Evolutionary conservation across 2,797 vertebrate species (phyloP).

Genomic region (Monodelphis domestica): DNA sequence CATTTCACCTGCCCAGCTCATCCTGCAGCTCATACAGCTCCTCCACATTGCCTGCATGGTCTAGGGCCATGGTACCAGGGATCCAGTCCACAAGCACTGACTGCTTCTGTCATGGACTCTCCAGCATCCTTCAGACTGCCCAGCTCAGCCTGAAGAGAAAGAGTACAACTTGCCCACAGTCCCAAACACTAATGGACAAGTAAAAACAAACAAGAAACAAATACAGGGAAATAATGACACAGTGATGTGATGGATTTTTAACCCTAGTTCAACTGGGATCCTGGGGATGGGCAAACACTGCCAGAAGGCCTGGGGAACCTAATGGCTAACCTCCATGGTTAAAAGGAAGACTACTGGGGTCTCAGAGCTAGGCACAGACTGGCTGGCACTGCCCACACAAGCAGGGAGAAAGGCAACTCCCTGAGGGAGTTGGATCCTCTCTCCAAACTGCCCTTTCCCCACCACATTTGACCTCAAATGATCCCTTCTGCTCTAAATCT

Average conservation of each 20-base stretch:
- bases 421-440: background rate
- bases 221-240: background rate
- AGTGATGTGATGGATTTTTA: background rate
- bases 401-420: background rate
- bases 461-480: background rate
- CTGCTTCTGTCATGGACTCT: slow-evolving; percentile 26
- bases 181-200: background rate
- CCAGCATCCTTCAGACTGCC: slow-evolving; percentile 2
- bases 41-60: slow-evolving; percentile 87
- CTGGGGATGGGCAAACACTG: background rate
- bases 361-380: background rate
- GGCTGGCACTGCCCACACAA: background rate
- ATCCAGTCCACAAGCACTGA: slow-evolving; percentile 4
- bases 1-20: slow-evolving; percentile 88
- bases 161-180: background rate
- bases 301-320: background rate
- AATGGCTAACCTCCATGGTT: background rate
- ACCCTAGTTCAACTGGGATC: background rate
- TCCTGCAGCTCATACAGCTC: slow-evolving; percentile 90
- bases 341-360: background rate
- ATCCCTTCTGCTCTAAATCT: background rate
- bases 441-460: background rate
- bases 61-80: slow-evolving; percentile 78
- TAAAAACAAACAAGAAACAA: background rate
- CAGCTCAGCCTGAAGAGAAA: background rate